Percentiles rank a stretch among this genome's conserved stretches.
Conservation (phyloP, 1,140 invertebrate genomes). For the Triops longicaudatus region DNA sequence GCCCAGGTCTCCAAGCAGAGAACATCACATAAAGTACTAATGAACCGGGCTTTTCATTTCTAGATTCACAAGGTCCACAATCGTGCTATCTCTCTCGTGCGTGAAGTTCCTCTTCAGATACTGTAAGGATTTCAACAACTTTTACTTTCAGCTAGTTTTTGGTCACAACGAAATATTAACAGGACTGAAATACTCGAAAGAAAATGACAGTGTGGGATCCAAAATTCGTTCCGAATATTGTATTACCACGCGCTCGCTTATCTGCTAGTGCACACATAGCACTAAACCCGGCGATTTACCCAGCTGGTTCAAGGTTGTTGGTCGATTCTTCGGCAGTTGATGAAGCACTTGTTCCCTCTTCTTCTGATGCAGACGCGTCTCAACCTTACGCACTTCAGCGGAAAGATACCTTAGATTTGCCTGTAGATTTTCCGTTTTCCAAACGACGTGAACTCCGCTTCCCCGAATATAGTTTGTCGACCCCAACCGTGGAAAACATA, state of each 20-base stretch:
- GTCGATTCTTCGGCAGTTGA: neutral
- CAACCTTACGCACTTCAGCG: neutral
- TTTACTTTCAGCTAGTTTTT: no score
- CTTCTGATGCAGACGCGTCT: neutral
- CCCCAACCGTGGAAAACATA: no score
- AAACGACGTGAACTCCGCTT: no score
- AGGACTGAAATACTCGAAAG: neutral
- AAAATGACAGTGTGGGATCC: constrained; percentile 1
- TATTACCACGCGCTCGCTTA: neutral
- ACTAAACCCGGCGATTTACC: neutral
- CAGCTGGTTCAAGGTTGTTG: neutral
- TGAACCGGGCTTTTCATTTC: neutral
- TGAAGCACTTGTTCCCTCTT: neutral
- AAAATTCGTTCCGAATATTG: neutral
- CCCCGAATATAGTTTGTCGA: no score
- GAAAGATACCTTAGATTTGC: no score
- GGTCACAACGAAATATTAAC: neutral
- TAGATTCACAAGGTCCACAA: no score
- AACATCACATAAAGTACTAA: neutral
- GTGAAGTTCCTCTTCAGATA: no score
- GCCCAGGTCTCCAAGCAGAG: neutral
- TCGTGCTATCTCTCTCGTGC: no score
- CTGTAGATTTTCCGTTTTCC: no score
- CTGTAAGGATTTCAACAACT: no score
- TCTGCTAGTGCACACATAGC: neutral